Evolutionary conservation across 2,888 invertebrate genomes (phyloP).

Genomic region (Pherbina coryleti): DNA sequence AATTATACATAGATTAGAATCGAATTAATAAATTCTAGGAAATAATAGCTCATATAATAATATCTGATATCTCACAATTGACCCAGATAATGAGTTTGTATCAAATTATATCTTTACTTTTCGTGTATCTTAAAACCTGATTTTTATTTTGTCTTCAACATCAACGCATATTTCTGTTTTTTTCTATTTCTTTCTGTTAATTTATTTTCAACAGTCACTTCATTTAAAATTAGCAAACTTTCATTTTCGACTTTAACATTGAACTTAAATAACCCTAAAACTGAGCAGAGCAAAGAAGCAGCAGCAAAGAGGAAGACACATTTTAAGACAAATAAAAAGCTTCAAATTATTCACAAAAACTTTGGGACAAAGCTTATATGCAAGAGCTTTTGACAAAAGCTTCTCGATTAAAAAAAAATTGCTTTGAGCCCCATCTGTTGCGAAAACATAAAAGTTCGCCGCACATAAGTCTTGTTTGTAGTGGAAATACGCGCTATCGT

Average conservation of each 20-base stretch:
- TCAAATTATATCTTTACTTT: too few species aligned
- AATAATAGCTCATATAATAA: too few species aligned
- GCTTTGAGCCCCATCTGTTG: background rate
- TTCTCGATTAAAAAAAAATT: background rate
- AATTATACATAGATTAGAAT: too few species aligned
- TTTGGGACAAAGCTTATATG: background rate
- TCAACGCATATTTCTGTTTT: too few species aligned
- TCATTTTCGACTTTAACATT: slow-evolving; percentile 41
- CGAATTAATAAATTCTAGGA: too few species aligned
- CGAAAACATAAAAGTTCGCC: background rate
- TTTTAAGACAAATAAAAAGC: background rate
- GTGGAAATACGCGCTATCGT: background rate
- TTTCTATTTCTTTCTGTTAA: too few species aligned
- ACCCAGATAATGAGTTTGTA: too few species aligned
- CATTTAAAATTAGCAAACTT: slow-evolving; percentile 14
- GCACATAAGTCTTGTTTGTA: background rate
- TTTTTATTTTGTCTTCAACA: too few species aligned
- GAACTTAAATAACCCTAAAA: slow-evolving; percentile 43
- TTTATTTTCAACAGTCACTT: too few species aligned
- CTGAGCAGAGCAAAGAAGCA: background rate
- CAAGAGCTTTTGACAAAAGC: background rate
- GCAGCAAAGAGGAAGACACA: background rate
- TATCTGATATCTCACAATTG: too few species aligned
- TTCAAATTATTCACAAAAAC: background rate
- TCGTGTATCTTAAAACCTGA: too few species aligned